Percentiles rank a stretch among this genome's conserved stretches.
Conservation (phyloP, 2,797 vertebrate genomes). For the Phoebastria nigripes region DNA sequence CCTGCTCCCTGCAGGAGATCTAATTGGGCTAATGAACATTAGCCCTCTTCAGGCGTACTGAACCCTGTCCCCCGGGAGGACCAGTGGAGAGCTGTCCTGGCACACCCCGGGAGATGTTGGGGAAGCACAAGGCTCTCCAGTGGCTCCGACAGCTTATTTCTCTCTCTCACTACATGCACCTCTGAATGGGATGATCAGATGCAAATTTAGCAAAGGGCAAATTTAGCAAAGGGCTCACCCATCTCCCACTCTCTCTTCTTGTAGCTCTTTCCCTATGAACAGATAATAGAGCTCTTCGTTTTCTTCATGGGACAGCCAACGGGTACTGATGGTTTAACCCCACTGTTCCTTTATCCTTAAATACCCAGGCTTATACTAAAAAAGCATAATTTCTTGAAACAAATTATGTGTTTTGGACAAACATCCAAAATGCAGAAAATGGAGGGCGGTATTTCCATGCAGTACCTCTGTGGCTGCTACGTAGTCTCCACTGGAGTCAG, state of each 20-base stretch:
- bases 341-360: background rate
- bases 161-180: background rate
- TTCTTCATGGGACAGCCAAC: background rate
- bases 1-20: background rate
- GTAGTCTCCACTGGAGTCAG: background rate
- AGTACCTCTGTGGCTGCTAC: background rate
- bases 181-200: background rate
- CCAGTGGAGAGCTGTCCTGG: background rate
- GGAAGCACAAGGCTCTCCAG: background rate
- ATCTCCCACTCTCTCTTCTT: background rate
- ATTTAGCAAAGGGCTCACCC: background rate
- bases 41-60: background rate
- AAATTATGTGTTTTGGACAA: background rate
- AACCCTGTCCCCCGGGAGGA: fast-evolving
- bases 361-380: background rate
- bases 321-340: background rate
- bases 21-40: background rate
- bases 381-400: background rate
- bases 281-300: background rate
- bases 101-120: background rate
- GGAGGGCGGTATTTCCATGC: background rate
- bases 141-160: background rate
- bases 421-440: background rate
- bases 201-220: background rate
- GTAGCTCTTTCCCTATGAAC: background rate